A percentile compares a stretch with the other conserved stretches of the same genome.
These are phyloP conservation scores for Ochropleura leucogaster DNA, from an alignment of 2,888 invertebrate genomes.

Conservation along the genomic window DNA sequence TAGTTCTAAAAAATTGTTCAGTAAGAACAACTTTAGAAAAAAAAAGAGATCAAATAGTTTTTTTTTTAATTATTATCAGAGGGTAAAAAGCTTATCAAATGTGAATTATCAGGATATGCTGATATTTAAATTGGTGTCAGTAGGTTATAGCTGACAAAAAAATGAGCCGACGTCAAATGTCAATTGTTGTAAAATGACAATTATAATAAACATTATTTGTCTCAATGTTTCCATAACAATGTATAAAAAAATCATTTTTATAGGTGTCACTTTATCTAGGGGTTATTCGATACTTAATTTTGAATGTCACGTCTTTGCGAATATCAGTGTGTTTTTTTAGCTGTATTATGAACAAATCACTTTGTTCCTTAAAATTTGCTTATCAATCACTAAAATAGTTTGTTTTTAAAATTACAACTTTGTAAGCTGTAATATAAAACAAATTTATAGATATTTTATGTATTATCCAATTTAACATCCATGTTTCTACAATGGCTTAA, in stretches of 20 bases:
- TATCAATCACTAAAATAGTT: slow-evolving; percentile 33
- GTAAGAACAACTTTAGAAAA: slow-evolving; percentile 33
- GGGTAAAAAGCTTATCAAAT: slow-evolving; percentile 47
- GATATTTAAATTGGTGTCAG: slow-evolving; percentile 55
- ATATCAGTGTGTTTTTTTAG: slow-evolving; percentile 32
- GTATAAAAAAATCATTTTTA: slow-evolving; percentile 29
- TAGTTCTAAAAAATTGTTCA: slow-evolving; percentile 25
- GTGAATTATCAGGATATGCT: slow-evolving; percentile 37
- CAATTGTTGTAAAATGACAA: slow-evolving; percentile 50
- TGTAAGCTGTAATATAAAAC: slow-evolving; percentile 8
- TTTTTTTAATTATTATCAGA: slow-evolving; percentile 31
- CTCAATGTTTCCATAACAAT: slow-evolving; percentile 46
- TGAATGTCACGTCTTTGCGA: slow-evolving; percentile 23
- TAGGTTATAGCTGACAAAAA: slow-evolving; percentile 36
- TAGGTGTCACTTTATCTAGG: slow-evolving; percentile 45
- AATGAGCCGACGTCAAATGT: slow-evolving; percentile 55
- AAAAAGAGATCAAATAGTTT: slow-evolving; percentile 61
- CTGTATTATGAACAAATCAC: slow-evolving; percentile 25
- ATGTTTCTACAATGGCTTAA: slow-evolving; percentile 10
- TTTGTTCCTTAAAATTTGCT: slow-evolving; percentile 26
- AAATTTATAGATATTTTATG: neutral
- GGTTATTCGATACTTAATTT: slow-evolving; percentile 42
- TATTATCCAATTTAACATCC: slow-evolving; percentile 14
- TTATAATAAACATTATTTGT: slow-evolving; percentile 53
- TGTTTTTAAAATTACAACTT: slow-evolving; percentile 12